Evolutionary conservation across 2,888 invertebrate species (phyloP).

Genomic region (Crossocerus cetratus): DNA sequence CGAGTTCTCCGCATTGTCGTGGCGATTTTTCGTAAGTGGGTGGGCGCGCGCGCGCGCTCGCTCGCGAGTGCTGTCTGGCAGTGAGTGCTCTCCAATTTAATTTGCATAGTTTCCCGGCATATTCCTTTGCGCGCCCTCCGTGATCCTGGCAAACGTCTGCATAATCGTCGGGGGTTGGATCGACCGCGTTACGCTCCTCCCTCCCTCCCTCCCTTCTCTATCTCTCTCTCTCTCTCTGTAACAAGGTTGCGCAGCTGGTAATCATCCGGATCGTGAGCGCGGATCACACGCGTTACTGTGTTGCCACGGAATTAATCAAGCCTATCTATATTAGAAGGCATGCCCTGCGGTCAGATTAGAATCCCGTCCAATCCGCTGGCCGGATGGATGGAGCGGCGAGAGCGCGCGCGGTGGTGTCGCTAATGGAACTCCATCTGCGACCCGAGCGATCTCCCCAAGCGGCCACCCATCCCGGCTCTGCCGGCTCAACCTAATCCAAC

Average conservation of each 20-base stretch:
- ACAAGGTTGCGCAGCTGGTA: constrained; percentile 57
- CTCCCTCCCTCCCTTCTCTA: constrained; percentile 11
- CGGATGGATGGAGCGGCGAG: constrained; percentile 21
- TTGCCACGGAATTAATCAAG: constrained; percentile 70
- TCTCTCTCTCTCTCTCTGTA: constrained; percentile 26
- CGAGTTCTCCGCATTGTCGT: constrained; percentile 22
- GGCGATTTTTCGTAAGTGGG: constrained; percentile 34
- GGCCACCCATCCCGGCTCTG: not conserved
- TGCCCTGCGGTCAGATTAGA: constrained; percentile 71
- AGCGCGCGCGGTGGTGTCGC: constrained; percentile 36
- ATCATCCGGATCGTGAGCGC: constrained; percentile 53
- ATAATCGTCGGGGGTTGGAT: not conserved
- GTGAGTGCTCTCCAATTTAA: constrained; percentile 47
- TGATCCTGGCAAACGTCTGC: constrained; percentile 10
- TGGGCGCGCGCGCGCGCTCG: too few relatives aligned
- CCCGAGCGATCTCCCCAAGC: not conserved
- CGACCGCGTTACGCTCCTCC: constrained; percentile 16
- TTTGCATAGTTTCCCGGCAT: constrained; percentile 41
- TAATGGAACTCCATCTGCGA: constrained; percentile 52
- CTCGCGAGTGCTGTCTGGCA: constrained; percentile 38
- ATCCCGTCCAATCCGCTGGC: constrained; percentile 58
- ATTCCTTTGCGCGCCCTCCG: constrained; percentile 15
- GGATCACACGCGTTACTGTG: constrained; percentile 60
- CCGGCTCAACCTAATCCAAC: not conserved
- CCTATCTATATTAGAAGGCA: constrained; percentile 72